Evolutionary conservation across 2,888 invertebrate genomes (phyloP).

Genomic region (Labia minor): DNA sequence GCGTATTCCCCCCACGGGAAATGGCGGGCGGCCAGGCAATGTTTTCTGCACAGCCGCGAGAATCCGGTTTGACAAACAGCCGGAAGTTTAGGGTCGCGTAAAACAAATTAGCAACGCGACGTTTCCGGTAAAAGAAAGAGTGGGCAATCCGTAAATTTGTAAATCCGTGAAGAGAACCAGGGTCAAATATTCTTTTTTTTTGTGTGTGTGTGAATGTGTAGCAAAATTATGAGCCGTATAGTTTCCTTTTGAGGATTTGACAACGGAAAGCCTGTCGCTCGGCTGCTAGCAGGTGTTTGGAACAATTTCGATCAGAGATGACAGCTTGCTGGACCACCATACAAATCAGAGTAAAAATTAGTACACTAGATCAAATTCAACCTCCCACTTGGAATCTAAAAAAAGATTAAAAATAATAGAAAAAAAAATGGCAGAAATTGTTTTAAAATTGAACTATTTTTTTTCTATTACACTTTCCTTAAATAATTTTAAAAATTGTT

Average conservation of each 20-base stretch:
- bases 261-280: background rate
- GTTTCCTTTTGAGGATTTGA: background rate
- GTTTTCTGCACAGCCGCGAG: background rate
- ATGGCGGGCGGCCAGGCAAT: conserved; percentile 3
- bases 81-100: background rate
- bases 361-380: no score
- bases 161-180: background rate
- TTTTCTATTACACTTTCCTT: no score
- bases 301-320: background rate
- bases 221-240: background rate
- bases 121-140: background rate
- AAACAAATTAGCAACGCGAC: conserved; percentile 7
- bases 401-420: no score
- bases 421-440: no score
- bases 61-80: background rate
- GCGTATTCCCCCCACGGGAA: conserved; percentile 3
- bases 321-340: no score
- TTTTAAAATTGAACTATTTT: no score
- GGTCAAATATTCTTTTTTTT: background rate
- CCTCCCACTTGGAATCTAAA: no score
- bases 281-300: background rate
- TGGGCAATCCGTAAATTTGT: background rate
- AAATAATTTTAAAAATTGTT: no score
- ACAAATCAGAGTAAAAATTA: no score
- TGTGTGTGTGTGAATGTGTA: background rate